Evolutionary conservation across 2,888 invertebrate genomes (phyloP).

Genomic region (Metalampra italica): DNA sequence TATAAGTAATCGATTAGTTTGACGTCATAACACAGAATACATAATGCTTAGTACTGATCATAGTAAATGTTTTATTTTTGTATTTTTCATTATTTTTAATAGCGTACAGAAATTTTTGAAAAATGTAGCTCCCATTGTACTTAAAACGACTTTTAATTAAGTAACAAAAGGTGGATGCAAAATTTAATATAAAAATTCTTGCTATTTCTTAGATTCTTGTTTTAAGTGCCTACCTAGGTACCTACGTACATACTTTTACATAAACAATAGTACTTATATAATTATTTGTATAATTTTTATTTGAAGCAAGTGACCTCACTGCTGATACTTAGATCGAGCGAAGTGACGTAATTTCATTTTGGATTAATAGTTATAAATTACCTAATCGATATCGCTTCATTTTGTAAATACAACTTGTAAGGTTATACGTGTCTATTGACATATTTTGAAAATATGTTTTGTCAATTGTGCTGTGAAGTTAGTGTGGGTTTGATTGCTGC

Average conservation of each 20-base stretch:
- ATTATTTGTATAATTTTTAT: background rate
- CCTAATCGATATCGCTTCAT: slow-evolving; percentile 59
- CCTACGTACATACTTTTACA: no score
- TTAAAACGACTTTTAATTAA: no score
- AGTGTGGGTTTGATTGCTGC: slow-evolving; percentile 50
- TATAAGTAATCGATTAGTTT: slow-evolving; percentile 14
- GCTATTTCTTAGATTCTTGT: no score
- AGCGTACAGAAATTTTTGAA: no score
- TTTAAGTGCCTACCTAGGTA: no score
- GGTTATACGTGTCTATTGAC: slow-evolving; percentile 74
- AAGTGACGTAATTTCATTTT: slow-evolving; percentile 43
- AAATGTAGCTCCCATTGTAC: no score
- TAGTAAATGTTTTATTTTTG: background rate
- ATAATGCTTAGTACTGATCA: no score
- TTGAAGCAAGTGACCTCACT: slow-evolving; percentile 15
- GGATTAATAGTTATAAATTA: slow-evolving; percentile 43
- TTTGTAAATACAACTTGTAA: slow-evolving; percentile 76
- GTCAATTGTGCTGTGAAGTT: slow-evolving; percentile 76
- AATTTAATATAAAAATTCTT: no score
- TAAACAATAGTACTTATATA: background rate
- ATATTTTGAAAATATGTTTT: slow-evolving; percentile 78
- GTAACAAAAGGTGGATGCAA: no score
- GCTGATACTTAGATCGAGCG: slow-evolving; percentile 25
- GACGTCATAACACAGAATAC: background rate
- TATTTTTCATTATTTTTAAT: no score